These are phyloP conservation scores for Argopecten irradians DNA, from an alignment of 1,140 invertebrate species.

Conservation along the genomic window DNA sequence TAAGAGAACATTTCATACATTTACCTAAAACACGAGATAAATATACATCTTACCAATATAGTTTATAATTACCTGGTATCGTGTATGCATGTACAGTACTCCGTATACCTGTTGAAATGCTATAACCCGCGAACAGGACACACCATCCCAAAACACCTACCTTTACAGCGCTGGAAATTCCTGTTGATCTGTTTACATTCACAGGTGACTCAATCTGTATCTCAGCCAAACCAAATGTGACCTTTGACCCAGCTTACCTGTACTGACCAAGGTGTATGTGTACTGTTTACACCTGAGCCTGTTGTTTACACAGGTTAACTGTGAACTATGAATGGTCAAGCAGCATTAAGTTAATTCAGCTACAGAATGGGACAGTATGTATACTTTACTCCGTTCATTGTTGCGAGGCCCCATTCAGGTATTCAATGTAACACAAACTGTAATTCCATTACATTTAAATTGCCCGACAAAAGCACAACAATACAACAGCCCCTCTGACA, in stretches of 20 bases:
- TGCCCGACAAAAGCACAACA: neutral
- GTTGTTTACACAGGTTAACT: neutral
- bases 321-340: conserved; percentile 8
- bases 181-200: conserved; percentile 1
- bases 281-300: neutral
- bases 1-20: too few species aligned
- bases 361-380: neutral
- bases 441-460: neutral
- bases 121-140: neutral
- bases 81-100: too few species aligned
- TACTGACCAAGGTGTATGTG: neutral
- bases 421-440: neutral
- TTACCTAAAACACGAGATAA: too few species aligned
- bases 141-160: neutral
- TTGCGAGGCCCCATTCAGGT: neutral
- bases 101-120: neutral
- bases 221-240: neutral
- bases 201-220: neutral
- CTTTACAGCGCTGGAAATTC: neutral
- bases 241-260: conserved; percentile 20
- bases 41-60: too few species aligned
- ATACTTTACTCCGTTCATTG: neutral
- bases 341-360: neutral
- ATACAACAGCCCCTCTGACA: neutral
- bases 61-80: too few species aligned